Base-by-base conservation (phyloP, 2,888 invertebrate genomes). In the Hylaea fasciaria region DNA sequence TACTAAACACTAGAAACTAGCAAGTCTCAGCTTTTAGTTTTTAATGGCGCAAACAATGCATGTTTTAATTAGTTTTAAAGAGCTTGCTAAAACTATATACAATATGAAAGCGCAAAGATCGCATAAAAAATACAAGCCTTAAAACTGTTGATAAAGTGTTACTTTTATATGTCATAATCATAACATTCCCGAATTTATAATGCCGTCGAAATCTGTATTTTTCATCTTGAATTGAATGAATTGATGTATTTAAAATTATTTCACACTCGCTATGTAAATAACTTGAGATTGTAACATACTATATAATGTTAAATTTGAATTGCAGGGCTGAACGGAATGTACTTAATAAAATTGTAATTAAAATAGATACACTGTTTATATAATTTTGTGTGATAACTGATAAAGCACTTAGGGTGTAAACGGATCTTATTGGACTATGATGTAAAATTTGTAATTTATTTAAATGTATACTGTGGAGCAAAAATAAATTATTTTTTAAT, bases 261-360 rank as follows among this genome's bases (percentile, higher is more conserved):
- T 67, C 69, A 71, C 64, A 66, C 70, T 72, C 68, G 70, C 70
- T 59, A 69, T 80, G 79, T 80, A 80, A 70, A 80, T 80, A 79
- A 66, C 68, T 71, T 77, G 78, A 80, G 74, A 78, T 79, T 80
- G 74, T 72, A 73, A 71, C 64, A 59, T 66, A 64, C 47, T 48
- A 51, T 57, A 32, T 43, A 62, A 64, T 78, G 70, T 77, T 72
- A 77, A 75, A 65, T 71, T 70, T 70, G 70, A 74, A 78, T 73
- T 79, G 80, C 80, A 80, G 78, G 83, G 78, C 80, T 82, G 78
- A 80, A 80, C 77, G 82, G 78, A 74, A 81, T 87, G 89, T 89
- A 89, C 89, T 89, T 89, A 89, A 87, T 61, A 39, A 55, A 60
- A 60, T 80, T 74, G 81, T 77, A 77, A 77, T 70, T 79, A 79